A percentile compares a stretch with the other conserved stretches of the same genome.
phyloP scores from a whole-genome alignment of 2,888 invertebrate species.

The Ethmia dodecea region DNA sequence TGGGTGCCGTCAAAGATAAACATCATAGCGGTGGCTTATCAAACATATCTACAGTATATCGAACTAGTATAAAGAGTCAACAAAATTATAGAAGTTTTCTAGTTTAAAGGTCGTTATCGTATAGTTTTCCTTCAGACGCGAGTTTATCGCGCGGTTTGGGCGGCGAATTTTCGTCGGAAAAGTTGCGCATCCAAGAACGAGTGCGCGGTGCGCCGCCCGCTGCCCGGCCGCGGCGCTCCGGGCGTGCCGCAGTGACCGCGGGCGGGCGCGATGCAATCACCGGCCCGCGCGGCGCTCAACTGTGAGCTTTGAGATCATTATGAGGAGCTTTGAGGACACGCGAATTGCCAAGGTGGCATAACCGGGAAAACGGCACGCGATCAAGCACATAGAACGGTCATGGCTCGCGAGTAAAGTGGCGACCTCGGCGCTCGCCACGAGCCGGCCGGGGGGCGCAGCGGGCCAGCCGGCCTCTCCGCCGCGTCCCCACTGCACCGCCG shows the following conservation, averaged over 20 bases:
- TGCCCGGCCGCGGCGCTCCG: conserved; percentile 22
- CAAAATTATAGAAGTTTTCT: conserved; percentile 19
- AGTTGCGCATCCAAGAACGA: conserved; percentile 25
- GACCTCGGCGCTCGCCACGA: conserved; percentile 47
- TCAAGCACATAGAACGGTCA: conserved; percentile 30
- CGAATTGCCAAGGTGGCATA: conserved; percentile 30
- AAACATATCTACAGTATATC: conserved; percentile 40
- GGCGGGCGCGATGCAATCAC: conserved; percentile 40
- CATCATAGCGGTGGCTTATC: conserved; percentile 20
- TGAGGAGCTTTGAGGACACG: conserved; percentile 34
- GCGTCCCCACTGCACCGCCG: conserved; percentile 50
- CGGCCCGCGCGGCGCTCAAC: conserved; percentile 25
- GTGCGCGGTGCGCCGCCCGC: conserved; percentile 26
- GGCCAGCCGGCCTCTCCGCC: conserved; percentile 57
- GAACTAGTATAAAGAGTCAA: conserved; percentile 30
- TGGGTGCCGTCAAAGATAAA: conserved; percentile 22
- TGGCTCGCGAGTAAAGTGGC: conserved; percentile 51
- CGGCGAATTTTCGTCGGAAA: conserved; percentile 22
- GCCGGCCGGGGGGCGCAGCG: conserved; percentile 67
- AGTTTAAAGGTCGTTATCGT: conserved; percentile 20
- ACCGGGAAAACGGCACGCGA: conserved; percentile 29
- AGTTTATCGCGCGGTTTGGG: conserved; percentile 24
- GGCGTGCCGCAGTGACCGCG: conserved; percentile 50
- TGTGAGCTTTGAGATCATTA: conserved; percentile 33
- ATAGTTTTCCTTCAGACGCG: conserved; percentile 18